Conservation (phyloP, 2,888 invertebrate species). For the Plebejus melissa region DNA sequence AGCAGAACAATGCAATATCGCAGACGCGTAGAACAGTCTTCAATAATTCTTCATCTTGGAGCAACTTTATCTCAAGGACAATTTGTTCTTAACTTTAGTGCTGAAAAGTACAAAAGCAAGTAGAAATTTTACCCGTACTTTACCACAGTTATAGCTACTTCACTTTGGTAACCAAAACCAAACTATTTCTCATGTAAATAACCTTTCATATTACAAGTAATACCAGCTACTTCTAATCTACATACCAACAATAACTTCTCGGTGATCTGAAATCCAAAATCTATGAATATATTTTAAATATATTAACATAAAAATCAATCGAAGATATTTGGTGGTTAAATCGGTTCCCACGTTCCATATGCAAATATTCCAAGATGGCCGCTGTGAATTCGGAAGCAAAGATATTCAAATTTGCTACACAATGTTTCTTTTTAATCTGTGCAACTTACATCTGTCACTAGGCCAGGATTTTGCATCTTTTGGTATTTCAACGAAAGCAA, state of each 20-base stretch:
- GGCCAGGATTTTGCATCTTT: not conserved
- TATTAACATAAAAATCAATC: conserved; percentile 46
- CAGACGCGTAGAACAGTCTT: too few relatives aligned
- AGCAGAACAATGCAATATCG: too few relatives aligned
- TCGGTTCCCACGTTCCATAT: conserved; percentile 61
- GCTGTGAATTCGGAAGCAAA: conserved; percentile 51
- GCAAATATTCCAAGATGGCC: conserved; percentile 49
- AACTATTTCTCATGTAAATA: conserved; percentile 12
- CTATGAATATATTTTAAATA: conserved; percentile 36
- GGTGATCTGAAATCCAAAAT: conserved; percentile 28
- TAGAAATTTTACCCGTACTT: not conserved
- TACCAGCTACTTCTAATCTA: conserved; percentile 20
- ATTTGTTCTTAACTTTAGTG: not conserved
- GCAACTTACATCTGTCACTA: conserved; percentile 35
- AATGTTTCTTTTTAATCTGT: conserved; percentile 35
- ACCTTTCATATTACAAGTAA: not conserved
- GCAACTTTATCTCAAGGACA: too few relatives aligned
- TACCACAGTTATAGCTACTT: not conserved
- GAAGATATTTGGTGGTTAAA: conserved; percentile 34
- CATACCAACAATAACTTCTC: conserved; percentile 29
- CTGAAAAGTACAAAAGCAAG: not conserved
- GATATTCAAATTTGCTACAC: conserved; percentile 53
- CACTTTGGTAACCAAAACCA: not conserved
- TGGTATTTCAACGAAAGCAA: too few relatives aligned
- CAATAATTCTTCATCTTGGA: too few relatives aligned